Evolutionary conservation across 2,113 vertebrate species (phyloP).

Genomic region (Regulus satrapa): DNA sequence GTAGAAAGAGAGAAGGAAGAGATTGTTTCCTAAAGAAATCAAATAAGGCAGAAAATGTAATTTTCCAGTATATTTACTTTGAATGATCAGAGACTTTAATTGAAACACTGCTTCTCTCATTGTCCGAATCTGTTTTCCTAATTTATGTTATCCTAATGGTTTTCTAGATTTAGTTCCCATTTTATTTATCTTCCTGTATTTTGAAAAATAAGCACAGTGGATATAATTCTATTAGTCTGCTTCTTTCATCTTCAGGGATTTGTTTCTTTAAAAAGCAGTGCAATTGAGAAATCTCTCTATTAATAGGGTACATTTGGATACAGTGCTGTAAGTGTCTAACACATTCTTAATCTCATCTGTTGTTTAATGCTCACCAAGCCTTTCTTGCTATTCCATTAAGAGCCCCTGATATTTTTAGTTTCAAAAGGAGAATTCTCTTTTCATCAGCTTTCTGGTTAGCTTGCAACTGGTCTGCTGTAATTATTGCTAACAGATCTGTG

Average conservation of each 20-base stretch:
- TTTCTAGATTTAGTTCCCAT: not conserved
- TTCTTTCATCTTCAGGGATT: not conserved
- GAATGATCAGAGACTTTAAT: not conserved
- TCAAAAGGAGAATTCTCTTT: not conserved
- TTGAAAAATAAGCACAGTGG: not conserved
- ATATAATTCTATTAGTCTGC: not conserved
- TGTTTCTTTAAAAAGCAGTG: not conserved
- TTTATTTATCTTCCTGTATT: not conserved
- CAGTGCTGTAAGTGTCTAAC: not conserved
- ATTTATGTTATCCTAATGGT: not conserved
- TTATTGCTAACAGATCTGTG: not conserved
- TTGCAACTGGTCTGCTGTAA: not conserved
- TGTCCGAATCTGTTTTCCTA: not conserved
- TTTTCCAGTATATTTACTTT: not conserved
- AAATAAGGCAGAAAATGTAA: not conserved
- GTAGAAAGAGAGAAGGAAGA: not conserved
- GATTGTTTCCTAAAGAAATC: not conserved
- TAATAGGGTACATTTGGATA: slow-evolving; percentile 15
- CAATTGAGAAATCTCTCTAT: not conserved
- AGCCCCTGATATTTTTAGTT: not conserved
- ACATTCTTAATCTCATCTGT: slow-evolving; percentile 6
- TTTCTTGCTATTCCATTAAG: not conserved
- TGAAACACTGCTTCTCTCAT: not conserved
- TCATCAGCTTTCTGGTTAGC: not conserved
- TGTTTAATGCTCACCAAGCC: not conserved